phyloP scores from a whole-genome alignment of 53 echinoderm and acorn worm genomes.

The Echinarachnius parma region DNA sequence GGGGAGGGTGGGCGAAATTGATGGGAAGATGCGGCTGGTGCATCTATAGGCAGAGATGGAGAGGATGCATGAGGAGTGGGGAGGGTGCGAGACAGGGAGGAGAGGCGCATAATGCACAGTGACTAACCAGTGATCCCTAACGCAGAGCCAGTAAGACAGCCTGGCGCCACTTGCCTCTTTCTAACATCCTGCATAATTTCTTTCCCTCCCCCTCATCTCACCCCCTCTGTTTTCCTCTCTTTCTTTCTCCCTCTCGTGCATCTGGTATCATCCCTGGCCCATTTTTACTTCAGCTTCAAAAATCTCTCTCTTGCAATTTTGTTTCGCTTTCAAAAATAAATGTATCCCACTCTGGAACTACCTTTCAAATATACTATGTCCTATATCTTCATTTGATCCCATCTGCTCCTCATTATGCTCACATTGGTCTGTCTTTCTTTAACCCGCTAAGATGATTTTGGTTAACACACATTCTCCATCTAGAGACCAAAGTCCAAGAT shows the following conservation, averaged over 20 bases:
- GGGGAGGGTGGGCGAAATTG: background rate
- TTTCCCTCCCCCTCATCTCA: slow-evolving; percentile 44
- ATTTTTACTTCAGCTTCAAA: background rate
- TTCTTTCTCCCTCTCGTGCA: background rate
- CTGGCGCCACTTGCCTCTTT: slow-evolving; percentile 52
- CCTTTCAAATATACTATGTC: too few species aligned
- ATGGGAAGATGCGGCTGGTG: background rate
- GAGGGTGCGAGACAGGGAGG: slow-evolving; percentile 5
- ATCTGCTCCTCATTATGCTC: too few species aligned
- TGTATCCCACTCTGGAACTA: too few species aligned
- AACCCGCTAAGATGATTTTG: too few species aligned
- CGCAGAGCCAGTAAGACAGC: slow-evolving; percentile 34
- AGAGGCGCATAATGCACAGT: slow-evolving; percentile 38
- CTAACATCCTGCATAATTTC: slow-evolving; percentile 44
- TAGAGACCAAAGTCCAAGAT: too few species aligned
- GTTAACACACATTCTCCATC: too few species aligned
- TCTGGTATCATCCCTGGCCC: background rate
- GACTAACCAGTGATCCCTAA: slow-evolving; percentile 47
- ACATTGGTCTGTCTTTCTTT: too few species aligned
- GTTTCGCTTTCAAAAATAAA: too few species aligned
- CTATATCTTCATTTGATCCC: too few species aligned
- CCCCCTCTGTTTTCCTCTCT: slow-evolving; percentile 5
- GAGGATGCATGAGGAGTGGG: background rate
- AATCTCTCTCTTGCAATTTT: background rate
- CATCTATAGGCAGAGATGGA: too few species aligned